Evolutionary conservation across 2,888 invertebrate species (phyloP), one percentile per base, ranked within the genome.

Genomic region (Drosophila quinaria): DNA sequence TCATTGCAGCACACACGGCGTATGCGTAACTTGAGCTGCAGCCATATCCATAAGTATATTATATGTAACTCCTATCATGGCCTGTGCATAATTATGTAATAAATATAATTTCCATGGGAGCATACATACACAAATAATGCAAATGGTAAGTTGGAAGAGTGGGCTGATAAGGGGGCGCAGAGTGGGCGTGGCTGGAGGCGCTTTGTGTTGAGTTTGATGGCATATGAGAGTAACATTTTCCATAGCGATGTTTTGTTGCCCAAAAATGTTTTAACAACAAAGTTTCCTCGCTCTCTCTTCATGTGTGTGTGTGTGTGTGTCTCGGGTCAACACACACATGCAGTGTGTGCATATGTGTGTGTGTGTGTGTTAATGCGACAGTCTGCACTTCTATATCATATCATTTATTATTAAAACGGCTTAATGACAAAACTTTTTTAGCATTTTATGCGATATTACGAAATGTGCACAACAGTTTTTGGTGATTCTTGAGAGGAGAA

Each of bases 401-500:
- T 80, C 78, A 84, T 87, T 85, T 78, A 84, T 85, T 84, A 87
- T 87, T 85, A 78, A 87, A 87, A 84, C 70, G 85, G 87, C 87
- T 84, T 81, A 87, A 84, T 84, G 87, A 84, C 83, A 84, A 84
- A 84, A 84, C 75, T 84, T 84, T 84, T 77, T 80, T 66, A 61
- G 70, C 81, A 81, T 78, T 81, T 60, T 50, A 72, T 60, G 47
- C 51, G 47, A 67, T 68, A 63, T 54, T 58, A 44, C 37, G 55
- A 61, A 54, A 39, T 70, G 29, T 58, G 56, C 51, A 73, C 33
- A 71, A 58, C 59, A 63, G 4, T 22, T 52, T 58, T 58, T 39
- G 37, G 22, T 29, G 37, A 22, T 29, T 35, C 31, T 25, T 2
- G 11, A 15, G 1, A 3, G 15, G 22, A 6, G 22, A 3, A 13